Conservation (phyloP, 2,888 invertebrate genomes). For the Meteorus cinctellus region DNA sequence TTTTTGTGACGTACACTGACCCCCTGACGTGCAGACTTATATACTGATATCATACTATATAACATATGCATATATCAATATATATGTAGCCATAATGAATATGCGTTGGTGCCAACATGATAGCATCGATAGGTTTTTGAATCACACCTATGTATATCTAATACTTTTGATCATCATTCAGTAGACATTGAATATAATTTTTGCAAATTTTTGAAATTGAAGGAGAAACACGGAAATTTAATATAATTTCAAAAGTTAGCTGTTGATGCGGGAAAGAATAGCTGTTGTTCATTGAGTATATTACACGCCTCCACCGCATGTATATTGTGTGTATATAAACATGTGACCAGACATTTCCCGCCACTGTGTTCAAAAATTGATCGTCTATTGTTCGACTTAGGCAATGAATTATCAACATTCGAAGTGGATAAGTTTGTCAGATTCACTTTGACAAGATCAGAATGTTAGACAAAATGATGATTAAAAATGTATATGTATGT, state of each 20-base stretch:
- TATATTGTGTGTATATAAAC: too few relatives aligned
- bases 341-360: background rate
- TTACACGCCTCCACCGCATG: too few relatives aligned
- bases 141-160: too few relatives aligned
- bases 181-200: too few relatives aligned
- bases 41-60: constrained; percentile 13
- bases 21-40: constrained; percentile 60
- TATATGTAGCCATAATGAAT: background rate
- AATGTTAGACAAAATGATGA: too few relatives aligned
- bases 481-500: too few relatives aligned
- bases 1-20: constrained; percentile 70
- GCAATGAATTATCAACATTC: background rate
- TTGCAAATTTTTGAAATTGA: too few relatives aligned
- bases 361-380: background rate
- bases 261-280: background rate
- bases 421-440: background rate
- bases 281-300: background rate
- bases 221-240: background rate
- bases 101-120: background rate
- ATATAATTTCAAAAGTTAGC: background rate
- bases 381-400: background rate
- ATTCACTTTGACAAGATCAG: too few relatives aligned
- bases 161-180: too few relatives aligned
- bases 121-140: background rate
- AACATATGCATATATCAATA: background rate